phyloP scores from a whole-genome alignment of 2,797 vertebrate species.

The Sphaeramia orbicularis region DNA sequence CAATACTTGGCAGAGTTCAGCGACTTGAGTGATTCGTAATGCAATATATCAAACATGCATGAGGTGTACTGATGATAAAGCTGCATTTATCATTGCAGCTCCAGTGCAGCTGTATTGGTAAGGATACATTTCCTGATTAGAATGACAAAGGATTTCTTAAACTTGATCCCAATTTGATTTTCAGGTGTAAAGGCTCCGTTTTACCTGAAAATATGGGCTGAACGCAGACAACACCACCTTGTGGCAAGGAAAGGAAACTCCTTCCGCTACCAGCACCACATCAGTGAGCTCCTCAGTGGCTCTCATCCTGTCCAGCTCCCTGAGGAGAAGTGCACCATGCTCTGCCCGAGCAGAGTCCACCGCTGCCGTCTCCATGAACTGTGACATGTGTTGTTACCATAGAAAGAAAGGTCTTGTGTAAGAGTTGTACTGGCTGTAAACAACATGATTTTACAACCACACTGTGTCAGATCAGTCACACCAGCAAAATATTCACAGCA shows the following conservation, averaged over 20 bases:
- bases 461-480: too few species aligned
- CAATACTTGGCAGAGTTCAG: too few species aligned
- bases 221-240: slow-evolving; percentile 91
- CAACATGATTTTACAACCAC: too few species aligned
- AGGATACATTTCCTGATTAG: too few species aligned
- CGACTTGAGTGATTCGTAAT: too few species aligned
- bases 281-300: slow-evolving; percentile 86
- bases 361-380: slow-evolving; percentile 55
- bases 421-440: neutral
- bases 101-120: too few species aligned
- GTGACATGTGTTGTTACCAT: neutral
- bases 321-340: slow-evolving; percentile 85
- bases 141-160: too few species aligned
- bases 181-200: slow-evolving; percentile 14
- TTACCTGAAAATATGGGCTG: slow-evolving; percentile 91
- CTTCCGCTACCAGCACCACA: slow-evolving; percentile 89
- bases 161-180: too few species aligned
- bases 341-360: slow-evolving; percentile 42
- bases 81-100: too few species aligned
- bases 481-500: too few species aligned
- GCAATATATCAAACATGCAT: too few species aligned
- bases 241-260: slow-evolving; percentile 89
- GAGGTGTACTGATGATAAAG: too few species aligned
- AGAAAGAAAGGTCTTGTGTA: neutral
- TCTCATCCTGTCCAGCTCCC: slow-evolving; percentile 87